These are phyloP conservation scores for Capreolus pygargus DNA, from an alignment of 2,113 vertebrate species.

Conservation along the genomic window DNA sequence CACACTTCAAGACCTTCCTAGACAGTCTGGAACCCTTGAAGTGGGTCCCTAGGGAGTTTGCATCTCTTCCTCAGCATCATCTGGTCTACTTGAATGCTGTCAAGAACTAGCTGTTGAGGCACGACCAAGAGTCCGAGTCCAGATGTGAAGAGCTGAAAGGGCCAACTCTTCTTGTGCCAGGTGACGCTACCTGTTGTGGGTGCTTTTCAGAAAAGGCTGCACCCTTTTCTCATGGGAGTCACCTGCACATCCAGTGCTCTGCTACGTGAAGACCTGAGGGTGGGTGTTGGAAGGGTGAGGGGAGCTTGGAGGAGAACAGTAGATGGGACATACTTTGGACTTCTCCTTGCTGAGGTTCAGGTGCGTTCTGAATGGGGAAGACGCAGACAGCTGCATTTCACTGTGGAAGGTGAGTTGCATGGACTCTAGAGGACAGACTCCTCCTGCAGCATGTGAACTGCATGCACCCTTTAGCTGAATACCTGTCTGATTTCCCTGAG, in stretches of 20 bases:
- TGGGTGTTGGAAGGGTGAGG: not conserved
- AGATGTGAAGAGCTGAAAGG: not conserved
- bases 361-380: not conserved
- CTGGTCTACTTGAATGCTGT: not conserved
- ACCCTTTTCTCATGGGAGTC: not conserved
- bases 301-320: not conserved
- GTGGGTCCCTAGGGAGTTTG: not conserved
- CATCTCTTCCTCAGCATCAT: not conserved
- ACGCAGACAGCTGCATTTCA: not conserved
- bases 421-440: not conserved
- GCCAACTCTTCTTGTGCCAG: not conserved
- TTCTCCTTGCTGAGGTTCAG: not conserved
- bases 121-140: not conserved
- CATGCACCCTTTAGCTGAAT: not conserved
- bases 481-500: not conserved
- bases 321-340: not conserved
- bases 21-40: not conserved
- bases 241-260: not conserved
- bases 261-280: not conserved
- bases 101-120: not conserved
- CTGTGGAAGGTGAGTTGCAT: too few relatives aligned
- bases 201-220: not conserved
- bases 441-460: not conserved
- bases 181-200: not conserved
- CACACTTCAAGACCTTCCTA: not conserved